Base-by-base conservation (phyloP, 2,888 invertebrate species). In the Choreutis nemorana region DNA sequence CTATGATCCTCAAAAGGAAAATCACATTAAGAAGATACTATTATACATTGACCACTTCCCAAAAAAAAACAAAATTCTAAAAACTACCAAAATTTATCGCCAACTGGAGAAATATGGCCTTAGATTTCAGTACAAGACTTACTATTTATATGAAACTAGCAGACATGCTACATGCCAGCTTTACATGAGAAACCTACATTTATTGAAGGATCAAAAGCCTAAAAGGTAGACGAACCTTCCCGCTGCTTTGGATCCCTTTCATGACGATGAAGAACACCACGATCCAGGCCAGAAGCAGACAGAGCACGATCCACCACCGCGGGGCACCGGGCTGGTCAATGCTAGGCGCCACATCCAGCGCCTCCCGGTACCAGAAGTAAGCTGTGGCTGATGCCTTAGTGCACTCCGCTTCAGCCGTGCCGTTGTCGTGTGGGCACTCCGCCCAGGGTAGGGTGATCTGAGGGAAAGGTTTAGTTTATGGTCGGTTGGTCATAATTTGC, bases 221-320 rank as follows among this genome's bases (percentile, higher is more conserved):
- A 12, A 32, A 23, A 11, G 14, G 1, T n/a, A 13, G 6, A 29
- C 46, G 44, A 58, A 92, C 93, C 86, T 95, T 95, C 50, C 96
- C 96, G 40, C 94, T 94, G 48, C 94, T 94, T 73, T 96, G 95
- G 40, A 97, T 96, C 26, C 96, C 96, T 66, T 94, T 94, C 92
- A 94, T 95, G 25, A 96, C 94, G 55, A 96, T 95, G 56, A 93
- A 91, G 80, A 94, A 97, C 15, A 97, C 94, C 40, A 94, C 83
- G 27, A 88, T 65, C 97, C 97, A 97, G 12, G 95, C 90, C 15
- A 94, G 79, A 34, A 94, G 61, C 26, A 97, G 83, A 54, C 94
- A 94, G 16, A 93, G 63, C 0, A 92, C 89, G 59, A 97, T 95
- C 91, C 94, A 95, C 94, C 94, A 94, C 45, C 91, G 88, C 4